Evolutionary conservation across 37 sponge, comb jelly and placozoan genomes (phyloP).

Genomic region (Dysidea cf. avara): DNA sequence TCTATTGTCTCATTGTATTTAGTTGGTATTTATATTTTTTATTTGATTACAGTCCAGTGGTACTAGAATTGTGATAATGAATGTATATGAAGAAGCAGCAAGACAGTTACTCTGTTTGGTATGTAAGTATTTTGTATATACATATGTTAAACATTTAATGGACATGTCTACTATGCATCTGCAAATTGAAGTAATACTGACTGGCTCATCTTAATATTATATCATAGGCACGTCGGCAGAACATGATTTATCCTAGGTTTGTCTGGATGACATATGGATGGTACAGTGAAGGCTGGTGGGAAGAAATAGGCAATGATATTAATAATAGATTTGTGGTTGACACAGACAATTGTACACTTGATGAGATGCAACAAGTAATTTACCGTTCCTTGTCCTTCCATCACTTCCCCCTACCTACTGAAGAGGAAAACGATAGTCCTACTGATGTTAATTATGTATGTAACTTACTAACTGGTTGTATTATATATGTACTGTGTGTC

Average conservation of each 20-base stretch:
- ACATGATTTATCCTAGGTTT: constrained; percentile 41
- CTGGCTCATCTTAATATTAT: too few species aligned
- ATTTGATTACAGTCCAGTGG: constrained; percentile 29
- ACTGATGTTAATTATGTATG: constrained; percentile 43
- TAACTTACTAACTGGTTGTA: too few species aligned
- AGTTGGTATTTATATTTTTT: too few species aligned
- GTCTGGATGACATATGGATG: constrained; percentile 44
- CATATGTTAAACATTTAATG: too few species aligned
- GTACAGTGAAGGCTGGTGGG: constrained; percentile 45
- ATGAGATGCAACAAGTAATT: neutral
- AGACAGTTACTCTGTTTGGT: constrained; percentile 39
- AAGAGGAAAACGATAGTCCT: neutral
- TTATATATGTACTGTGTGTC: too few species aligned
- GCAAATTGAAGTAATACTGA: too few species aligned
- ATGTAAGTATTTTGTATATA: too few species aligned
- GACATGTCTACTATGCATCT: too few species aligned
- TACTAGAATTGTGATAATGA: constrained; percentile 43
- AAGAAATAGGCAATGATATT: neutral
- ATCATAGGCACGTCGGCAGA: constrained; percentile 19
- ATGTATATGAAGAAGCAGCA: constrained; percentile 46
- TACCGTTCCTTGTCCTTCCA: constrained; percentile 32
- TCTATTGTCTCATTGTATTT: too few species aligned
- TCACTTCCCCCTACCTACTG: constrained; percentile 35
- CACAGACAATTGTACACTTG: constrained; percentile 14
- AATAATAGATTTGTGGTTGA: too few species aligned